These are phyloP conservation scores for Coracopsis vasa DNA, from an alignment of 2,113 vertebrate species.

Conservation along the genomic window DNA sequence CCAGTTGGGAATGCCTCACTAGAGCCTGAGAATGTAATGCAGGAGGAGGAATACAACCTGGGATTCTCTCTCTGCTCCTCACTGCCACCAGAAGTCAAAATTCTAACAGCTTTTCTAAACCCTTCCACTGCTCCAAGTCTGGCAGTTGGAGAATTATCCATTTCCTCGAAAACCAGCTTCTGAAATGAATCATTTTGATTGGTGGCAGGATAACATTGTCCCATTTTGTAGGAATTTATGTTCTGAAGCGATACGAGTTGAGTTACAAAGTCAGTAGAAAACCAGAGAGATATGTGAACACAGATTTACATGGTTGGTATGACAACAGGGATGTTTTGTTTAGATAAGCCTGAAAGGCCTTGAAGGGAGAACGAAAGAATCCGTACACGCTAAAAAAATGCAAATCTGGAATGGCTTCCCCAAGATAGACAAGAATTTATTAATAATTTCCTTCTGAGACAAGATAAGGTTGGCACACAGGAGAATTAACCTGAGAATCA, in stretches of 20 bases:
- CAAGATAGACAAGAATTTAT: constrained; percentile 1
- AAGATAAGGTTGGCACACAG: not conserved
- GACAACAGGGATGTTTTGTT: constrained; percentile 61
- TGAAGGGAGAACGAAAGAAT: constrained; percentile 14
- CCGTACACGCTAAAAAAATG: not conserved
- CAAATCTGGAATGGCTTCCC: constrained; percentile 5
- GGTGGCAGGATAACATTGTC: not conserved
- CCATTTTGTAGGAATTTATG: not conserved
- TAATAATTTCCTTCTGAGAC: constrained; percentile 25
- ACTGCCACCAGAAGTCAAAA: not conserved
- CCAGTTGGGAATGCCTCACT: not conserved
- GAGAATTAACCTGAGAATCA: not conserved
- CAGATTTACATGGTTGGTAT: constrained; percentile 49
- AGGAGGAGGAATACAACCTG: not conserved
- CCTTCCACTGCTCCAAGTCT: not conserved
- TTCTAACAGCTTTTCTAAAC: not conserved
- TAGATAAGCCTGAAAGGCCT: constrained; percentile 56
- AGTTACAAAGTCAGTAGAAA: not conserved
- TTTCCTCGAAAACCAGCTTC: not conserved
- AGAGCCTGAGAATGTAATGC: not conserved
- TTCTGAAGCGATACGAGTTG: not conserved
- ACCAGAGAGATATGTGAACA: not conserved
- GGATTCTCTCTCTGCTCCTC: not conserved
- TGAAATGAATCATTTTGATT: not conserved
- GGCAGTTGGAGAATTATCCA: not conserved